Conservation (phyloP, 2,797 vertebrate species). For the Chelonia mydas region DNA sequence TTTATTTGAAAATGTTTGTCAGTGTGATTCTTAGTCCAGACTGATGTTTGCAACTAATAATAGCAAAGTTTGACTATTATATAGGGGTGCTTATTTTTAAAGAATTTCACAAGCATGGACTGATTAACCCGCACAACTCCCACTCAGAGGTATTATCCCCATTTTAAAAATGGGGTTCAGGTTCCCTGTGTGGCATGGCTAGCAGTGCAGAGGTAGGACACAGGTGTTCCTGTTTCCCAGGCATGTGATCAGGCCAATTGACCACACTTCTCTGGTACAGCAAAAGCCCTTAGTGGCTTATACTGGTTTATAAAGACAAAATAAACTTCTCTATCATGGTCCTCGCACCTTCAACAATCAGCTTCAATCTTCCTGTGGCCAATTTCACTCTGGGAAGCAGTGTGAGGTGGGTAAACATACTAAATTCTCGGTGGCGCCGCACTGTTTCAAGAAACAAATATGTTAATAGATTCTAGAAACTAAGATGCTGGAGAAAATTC, state of each 20-base stretch:
- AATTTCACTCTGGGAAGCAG: neutral
- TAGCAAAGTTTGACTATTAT: neutral
- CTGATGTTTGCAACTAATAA: neutral
- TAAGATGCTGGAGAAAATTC: too few relatives aligned
- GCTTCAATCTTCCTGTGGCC: neutral
- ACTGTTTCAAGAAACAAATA: neutral
- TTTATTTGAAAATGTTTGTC: neutral
- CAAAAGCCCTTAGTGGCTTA: neutral
- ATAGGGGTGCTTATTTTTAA: neutral
- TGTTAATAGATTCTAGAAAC: neutral
- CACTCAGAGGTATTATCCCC: neutral
- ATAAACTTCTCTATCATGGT: neutral
- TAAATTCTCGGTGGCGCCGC: neutral
- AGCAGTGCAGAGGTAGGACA: neutral
- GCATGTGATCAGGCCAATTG: neutral
- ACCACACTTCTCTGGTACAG: conserved; percentile 2
- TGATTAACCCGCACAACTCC: neutral
- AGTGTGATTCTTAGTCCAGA: neutral
- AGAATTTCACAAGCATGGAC: neutral
- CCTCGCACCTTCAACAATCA: neutral
- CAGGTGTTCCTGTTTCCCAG: neutral
- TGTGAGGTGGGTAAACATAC: neutral
- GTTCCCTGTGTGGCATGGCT: neutral
- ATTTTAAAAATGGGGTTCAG: neutral
- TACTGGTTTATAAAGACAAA: neutral